Evolutionary conservation across 2,113 vertebrate genomes (phyloP), one percentile per base, ranked within the genome.

Genomic region (Zingel zingel): DNA sequence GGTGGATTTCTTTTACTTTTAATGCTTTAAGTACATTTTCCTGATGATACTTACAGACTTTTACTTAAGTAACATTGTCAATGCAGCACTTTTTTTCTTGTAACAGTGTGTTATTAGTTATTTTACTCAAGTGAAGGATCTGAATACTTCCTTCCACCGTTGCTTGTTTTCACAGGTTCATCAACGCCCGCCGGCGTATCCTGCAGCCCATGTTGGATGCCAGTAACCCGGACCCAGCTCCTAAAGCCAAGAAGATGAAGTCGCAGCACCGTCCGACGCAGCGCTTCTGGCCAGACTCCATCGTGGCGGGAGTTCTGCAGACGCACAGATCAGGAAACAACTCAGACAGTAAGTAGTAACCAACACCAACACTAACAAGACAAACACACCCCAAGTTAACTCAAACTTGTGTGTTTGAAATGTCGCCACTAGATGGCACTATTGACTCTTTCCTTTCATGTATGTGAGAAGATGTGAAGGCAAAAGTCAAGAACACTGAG

Each of bases 241-340:
- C 98, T 1, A 99, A 99, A 95, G 97, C 98, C 39, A 99, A 99
- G 97, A 99, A 99, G 92, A 99, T 99, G 94, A 99, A 99, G 92
- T 99, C 98, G 6, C 98, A 99, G 94, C 98, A 99, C 93, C 97
- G 98, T 45, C 98, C 98, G 36, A 99, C 98, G 0, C 98, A 99
- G 83, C 94, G 98, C 62, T 99, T 99, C 96, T 99, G 98, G 98
- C 98, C 98, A 9, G 99, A 99, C 95, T 99, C 98, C 84, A 99
- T 99, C 0, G 97, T 98, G 0, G 97, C 98, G 0, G 98, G 98
- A 5, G 98, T 99, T 39, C 93, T 99, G 79, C 98, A 99, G 94
- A 97, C 96, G 57, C 98, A 98, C 90, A 95, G 97, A 0, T 94
- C 96, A 0, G 96, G 95, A 72, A 97, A 96, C 66, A 97, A 97